These are phyloP conservation scores for Frankliniella intonsa DNA, from an alignment of 2,888 invertebrate genomes.

Conservation along the genomic window DNA sequence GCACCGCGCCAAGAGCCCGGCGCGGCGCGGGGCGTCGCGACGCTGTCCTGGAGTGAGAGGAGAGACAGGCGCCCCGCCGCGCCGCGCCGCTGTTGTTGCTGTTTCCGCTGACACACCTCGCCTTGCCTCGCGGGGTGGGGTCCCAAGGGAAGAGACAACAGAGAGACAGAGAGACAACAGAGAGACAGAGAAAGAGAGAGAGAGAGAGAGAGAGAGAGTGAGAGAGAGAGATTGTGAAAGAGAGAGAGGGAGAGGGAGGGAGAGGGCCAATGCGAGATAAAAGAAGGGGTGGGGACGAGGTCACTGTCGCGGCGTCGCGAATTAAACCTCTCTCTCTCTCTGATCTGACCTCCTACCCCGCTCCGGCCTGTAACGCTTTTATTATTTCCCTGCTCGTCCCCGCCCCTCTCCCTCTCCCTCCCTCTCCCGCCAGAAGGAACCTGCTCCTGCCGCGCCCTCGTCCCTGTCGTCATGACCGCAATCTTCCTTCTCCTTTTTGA, in stretches of 20 bases:
- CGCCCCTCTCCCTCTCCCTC: not conserved
- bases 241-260: not conserved
- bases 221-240: not conserved
- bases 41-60: not conserved
- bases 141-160: not conserved
- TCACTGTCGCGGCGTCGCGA: not conserved
- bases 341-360: not conserved
- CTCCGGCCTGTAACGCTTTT: no score
- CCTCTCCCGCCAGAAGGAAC: not conserved
- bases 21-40: not conserved
- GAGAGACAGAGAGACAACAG: not conserved
- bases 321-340: no score
- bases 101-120: not conserved
- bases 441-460: not conserved
- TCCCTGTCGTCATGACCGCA: not conserved
- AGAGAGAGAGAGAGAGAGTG: constrained; percentile 18
- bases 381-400: not conserved
- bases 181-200: not conserved
- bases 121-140: not conserved
- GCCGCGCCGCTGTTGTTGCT: not conserved
- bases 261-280: not conserved
- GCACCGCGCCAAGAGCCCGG: not conserved
- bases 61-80: not conserved
- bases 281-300: not conserved
- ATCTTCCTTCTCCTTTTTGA: not conserved